Conservation (phyloP, 2,888 invertebrate genomes). For the Sabatieria punctata region DNA sequence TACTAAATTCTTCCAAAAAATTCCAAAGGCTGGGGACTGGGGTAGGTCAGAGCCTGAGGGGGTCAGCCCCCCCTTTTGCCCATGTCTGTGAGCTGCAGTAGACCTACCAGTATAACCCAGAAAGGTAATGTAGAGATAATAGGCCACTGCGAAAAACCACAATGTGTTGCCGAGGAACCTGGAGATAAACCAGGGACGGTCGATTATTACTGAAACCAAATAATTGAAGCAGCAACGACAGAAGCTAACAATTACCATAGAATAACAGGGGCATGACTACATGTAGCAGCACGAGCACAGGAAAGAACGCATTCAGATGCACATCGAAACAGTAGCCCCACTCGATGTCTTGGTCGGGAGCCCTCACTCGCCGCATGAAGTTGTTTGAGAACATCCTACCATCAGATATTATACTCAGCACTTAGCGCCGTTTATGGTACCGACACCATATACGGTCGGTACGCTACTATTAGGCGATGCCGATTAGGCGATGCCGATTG, state of each 20-base stretch:
- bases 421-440: no score
- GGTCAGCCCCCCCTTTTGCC: no score
- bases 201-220: conserved; percentile 53
- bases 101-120: conserved; percentile 84
- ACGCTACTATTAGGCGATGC: no score
- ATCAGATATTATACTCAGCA: no score
- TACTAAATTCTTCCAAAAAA: no score
- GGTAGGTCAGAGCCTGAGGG: no score
- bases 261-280: conserved; percentile 76
- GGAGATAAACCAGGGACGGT: conserved; percentile 56
- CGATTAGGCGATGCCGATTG: no score
- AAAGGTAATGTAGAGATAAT: conserved; percentile 92
- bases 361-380: conserved; percentile 49
- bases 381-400: conserved; percentile 65
- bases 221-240: no score
- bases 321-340: conserved; percentile 99
- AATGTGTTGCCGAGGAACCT: conserved; percentile 72
- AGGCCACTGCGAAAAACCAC: conserved; percentile 72
- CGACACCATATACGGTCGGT: no score
- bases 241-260: conserved; percentile 41
- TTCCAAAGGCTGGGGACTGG: no score
- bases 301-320: conserved; percentile 94
- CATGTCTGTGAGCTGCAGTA: no score
- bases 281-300: conserved; percentile 79
- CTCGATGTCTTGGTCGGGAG: conserved; percentile 70